phyloP scores from a whole-genome alignment of 2,797 vertebrate species.

The Hippopotamyrus pictus region DNA sequence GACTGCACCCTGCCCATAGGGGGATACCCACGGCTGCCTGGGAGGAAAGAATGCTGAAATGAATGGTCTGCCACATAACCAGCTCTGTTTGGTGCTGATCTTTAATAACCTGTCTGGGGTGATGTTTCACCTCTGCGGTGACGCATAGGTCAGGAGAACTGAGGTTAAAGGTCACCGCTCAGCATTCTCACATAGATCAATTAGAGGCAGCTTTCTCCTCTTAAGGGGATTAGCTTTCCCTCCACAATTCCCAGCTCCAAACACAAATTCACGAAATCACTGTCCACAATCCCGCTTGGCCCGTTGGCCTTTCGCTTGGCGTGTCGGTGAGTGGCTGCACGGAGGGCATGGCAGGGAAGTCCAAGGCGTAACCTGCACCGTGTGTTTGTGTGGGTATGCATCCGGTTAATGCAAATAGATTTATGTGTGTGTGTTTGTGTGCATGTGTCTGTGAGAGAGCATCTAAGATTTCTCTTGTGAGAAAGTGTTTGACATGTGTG shows the following conservation, averaged over 20 bases:
- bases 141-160: no score
- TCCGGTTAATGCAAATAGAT: background rate
- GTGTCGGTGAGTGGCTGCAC: no score
- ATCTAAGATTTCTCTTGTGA: constrained; percentile 16
- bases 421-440: background rate
- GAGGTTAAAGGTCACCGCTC: background rate
- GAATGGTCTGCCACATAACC: no score
- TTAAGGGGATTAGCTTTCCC: constrained; percentile 2
- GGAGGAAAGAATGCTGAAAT: no score
- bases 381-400: background rate
- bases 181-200: constrained; percentile 19
- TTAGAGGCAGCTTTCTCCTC: background rate
- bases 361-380: background rate
- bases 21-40: no score
- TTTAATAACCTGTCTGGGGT: no score
- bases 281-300: no score
- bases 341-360: background rate
- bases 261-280: no score
- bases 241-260: background rate
- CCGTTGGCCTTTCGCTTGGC: no score
- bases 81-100: no score
- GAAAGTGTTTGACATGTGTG: no score
- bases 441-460: background rate
- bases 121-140: no score
- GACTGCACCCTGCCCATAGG: background rate